These are phyloP conservation scores for Rugalucina vietnamica DNA, from an alignment of 2,888 invertebrate genomes.

Conservation along the genomic window DNA sequence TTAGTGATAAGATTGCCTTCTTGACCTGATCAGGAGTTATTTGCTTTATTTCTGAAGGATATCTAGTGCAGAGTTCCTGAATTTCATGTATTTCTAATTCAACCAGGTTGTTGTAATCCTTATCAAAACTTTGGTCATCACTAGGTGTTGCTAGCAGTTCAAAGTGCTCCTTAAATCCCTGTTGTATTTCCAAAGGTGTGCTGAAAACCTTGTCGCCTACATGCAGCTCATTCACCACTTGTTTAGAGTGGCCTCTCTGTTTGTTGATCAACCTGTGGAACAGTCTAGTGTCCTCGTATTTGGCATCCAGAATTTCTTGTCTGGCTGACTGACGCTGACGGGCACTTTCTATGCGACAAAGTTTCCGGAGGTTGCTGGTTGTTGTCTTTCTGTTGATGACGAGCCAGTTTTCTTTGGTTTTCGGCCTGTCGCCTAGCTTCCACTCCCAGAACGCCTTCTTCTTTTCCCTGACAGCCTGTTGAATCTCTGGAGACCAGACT, in stretches of 20 bases:
- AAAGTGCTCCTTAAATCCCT: not conserved
- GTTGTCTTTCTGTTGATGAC: not conserved
- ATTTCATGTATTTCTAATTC: not conserved
- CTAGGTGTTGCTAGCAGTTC: not conserved
- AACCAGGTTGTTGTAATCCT: not conserved
- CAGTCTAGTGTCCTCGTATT: not conserved
- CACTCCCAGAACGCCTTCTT: not conserved
- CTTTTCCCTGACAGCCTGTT: not conserved
- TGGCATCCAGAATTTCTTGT: constrained; percentile 6
- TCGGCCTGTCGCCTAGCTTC: not conserved
- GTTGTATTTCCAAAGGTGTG: too few relatives aligned
- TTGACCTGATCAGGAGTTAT: not conserved
- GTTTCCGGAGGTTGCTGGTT: not conserved
- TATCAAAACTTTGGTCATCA: not conserved
- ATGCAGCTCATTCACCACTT: constrained; percentile 1
- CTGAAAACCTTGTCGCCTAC: not conserved
- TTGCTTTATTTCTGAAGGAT: not conserved
- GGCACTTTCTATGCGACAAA: not conserved
- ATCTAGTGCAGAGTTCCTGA: not conserved
- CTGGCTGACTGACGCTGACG: not conserved
- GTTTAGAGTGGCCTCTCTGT: not conserved
- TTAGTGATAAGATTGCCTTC: not conserved
- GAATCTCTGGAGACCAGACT: not conserved
- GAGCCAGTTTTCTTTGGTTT: not conserved
- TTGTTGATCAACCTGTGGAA: not conserved